Evolutionary conservation across 2,113 vertebrate species (phyloP), one percentile per base, ranked within the genome.

Genomic region (Pelmatolapia mariae): DNA sequence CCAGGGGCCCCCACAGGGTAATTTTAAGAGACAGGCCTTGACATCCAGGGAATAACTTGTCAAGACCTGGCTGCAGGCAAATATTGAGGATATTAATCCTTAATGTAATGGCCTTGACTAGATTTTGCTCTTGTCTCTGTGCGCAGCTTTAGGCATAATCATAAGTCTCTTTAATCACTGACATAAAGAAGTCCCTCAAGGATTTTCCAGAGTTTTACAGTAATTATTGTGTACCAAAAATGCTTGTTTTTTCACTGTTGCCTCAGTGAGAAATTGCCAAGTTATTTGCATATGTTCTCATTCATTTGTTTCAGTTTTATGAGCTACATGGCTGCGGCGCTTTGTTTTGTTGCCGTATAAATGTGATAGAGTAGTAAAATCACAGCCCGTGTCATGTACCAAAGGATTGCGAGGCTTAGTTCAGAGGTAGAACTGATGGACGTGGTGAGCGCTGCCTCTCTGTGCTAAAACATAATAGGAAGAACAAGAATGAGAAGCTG

Each of bases 21-120:
- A 93, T 92, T 93, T 94, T 89, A 91, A 81, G 89, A 93, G 93
- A 93, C 92, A 87, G 91, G 89, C 73, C 84, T 86, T 90, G 87
- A 89, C 92, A 93, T 86, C 88, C 82, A 79, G 86, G 93, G 93
- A 94, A 89, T 88, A 91, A 93, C 86, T 92, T 93, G 93, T 94
- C 91, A 92, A 87, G 91, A 95, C 92, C 93, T 92, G 71, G 89
- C 91, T 94, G 68, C 45, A 63, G 92, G 93, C 91, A 93, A 93
- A 94, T 90, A 92, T 91, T 91, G 83, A 90, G 91, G 89, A 94
- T 94, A 94, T 95, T 95, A 95, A 95, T 95, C 93, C 91, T 91
- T 87, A 90, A 94, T 92, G 92, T 93, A 93, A 94, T 93, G 90
- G 90, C 92, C 90, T 89, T 83, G 89, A 91, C 93, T 90, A 83